These are phyloP conservation scores for Bolinopsis microptera DNA, from an alignment of 37 sponge, comb jelly and placozoan genomes.

Conservation along the genomic window DNA sequence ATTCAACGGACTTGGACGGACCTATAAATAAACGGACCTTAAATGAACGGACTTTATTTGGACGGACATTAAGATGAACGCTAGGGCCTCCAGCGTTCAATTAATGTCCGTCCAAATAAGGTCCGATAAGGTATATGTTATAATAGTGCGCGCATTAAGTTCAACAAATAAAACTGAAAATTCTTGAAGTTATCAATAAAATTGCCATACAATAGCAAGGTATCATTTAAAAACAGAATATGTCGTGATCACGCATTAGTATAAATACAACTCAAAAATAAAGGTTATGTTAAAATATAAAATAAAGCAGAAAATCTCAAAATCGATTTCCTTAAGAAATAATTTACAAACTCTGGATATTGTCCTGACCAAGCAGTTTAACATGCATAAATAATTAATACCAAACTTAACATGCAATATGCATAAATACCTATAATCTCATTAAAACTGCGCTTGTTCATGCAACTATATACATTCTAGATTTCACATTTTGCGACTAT, in stretches of 20 bases:
- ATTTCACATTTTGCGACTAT: not conserved
- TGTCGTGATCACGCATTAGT: not conserved
- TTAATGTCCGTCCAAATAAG: too few species aligned
- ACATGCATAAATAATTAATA: not conserved
- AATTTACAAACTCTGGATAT: not conserved
- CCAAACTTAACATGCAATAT: too few species aligned
- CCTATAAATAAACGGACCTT: too few species aligned
- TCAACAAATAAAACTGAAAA: not conserved
- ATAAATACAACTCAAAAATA: not conserved
- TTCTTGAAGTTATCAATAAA: not conserved
- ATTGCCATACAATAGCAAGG: not conserved
- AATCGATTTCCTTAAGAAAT: too few species aligned
- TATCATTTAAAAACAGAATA: not conserved
- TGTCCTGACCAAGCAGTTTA: not conserved
- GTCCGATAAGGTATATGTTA: too few species aligned
- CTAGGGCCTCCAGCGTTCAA: too few species aligned
- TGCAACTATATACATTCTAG: not conserved
- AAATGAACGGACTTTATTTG: too few species aligned
- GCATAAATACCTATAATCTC: too few species aligned
- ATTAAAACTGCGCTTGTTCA: not conserved
- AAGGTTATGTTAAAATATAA: not conserved
- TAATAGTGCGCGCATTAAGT: too few species aligned
- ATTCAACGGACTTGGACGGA: too few species aligned
- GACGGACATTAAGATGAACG: too few species aligned
- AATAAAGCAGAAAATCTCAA: not conserved